A percentile compares a stretch with the other conserved stretches of the same genome.
These are phyloP conservation scores for Ailuropoda melanoleuca DNA, from an alignment of 2,113 vertebrate species.

Conservation along the genomic window DNA sequence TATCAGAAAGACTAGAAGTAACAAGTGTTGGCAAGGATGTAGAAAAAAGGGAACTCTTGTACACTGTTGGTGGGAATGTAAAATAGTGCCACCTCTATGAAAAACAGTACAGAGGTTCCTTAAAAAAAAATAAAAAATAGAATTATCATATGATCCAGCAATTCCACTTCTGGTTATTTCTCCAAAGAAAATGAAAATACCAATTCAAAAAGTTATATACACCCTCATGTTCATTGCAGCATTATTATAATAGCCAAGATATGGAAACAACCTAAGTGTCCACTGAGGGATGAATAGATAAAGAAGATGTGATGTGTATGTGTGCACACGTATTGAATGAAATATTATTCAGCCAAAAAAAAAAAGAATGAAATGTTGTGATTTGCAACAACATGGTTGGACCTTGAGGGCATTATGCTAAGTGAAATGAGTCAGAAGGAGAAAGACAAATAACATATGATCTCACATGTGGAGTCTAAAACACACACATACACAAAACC, in stretches of 20 bases:
- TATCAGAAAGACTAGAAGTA: background rate
- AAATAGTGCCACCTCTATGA: background rate
- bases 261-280: background rate
- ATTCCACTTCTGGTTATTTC: background rate
- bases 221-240: background rate
- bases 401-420: background rate
- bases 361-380: background rate
- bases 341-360: background rate
- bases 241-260: background rate
- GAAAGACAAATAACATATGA: background rate
- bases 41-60: background rate
- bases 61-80: background rate
- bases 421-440: background rate
- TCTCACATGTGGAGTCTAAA: background rate
- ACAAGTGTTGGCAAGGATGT: background rate
- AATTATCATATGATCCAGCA: background rate
- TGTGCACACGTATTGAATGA: background rate
- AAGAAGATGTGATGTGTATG: background rate
- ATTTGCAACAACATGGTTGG: background rate
- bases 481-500: background rate
- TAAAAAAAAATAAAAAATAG: background rate
- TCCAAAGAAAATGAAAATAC: background rate
- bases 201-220: background rate
- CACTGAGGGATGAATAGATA: background rate
- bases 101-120: background rate